These are phyloP conservation scores for Ormyrus nitidulus DNA, from an alignment of 2,888 invertebrate genomes.

Conservation along the genomic window DNA sequence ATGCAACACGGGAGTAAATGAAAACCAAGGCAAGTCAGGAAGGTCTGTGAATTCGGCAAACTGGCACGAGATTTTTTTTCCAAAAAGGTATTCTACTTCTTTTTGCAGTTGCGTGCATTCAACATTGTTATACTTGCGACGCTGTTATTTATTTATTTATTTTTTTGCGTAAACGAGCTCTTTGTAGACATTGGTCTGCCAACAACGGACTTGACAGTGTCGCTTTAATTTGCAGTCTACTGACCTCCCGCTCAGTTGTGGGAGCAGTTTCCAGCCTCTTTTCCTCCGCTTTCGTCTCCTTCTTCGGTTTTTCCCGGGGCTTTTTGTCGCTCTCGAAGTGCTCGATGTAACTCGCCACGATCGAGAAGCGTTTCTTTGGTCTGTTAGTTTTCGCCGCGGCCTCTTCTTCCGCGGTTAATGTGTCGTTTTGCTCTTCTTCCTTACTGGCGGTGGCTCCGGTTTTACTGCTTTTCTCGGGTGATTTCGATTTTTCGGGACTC, in stretches of 20 bases:
- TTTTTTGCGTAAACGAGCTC: constrained; percentile 64
- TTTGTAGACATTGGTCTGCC: constrained; percentile 72
- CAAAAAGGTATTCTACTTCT: constrained; percentile 27
- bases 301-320: constrained; percentile 55
- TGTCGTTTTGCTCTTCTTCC: not conserved
- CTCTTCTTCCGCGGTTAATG: constrained; percentile 24
- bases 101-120: constrained; percentile 29
- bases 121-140: constrained; percentile 39
- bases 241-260: constrained; percentile 74
- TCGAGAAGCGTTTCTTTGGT: constrained; percentile 69
- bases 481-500: not conserved
- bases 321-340: constrained; percentile 69
- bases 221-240: constrained; percentile 65
- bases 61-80: constrained; percentile 14
- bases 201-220: constrained; percentile 61
- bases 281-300: constrained; percentile 13
- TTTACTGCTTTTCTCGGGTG: not conserved
- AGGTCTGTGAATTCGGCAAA: constrained; percentile 13
- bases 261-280: constrained; percentile 64
- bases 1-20: constrained; percentile 27
- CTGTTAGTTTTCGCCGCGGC: constrained; percentile 41
- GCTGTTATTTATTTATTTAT: constrained; percentile 1
- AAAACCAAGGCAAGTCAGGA: constrained; percentile 26
- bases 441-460: not conserved
- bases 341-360: constrained; percentile 72